Percentiles rank a stretch among this genome's conserved stretches.
phyloP scores from a whole-genome alignment of 2,113 vertebrate genomes.

The Lycocorax pyrrhopterus region DNA sequence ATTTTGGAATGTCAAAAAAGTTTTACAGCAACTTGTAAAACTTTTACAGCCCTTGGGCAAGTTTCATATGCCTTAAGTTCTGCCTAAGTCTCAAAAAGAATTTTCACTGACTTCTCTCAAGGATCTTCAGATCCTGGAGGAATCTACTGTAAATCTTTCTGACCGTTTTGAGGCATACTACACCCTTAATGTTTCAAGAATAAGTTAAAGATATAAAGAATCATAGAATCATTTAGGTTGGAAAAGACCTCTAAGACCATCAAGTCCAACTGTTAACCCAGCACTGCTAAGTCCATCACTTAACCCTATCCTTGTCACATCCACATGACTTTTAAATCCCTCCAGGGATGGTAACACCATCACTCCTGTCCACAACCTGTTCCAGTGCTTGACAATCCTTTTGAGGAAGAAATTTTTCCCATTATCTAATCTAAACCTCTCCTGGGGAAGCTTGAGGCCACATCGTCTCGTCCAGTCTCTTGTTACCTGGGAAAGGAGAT shows the following conservation, averaged over 20 bases:
- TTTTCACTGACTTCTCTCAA: neutral
- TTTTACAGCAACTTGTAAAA: neutral
- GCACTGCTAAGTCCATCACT: neutral
- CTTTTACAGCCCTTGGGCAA: neutral
- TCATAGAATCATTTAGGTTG: neutral
- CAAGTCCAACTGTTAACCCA: neutral
- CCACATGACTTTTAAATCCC: neutral
- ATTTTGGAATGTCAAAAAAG: neutral
- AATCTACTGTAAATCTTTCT: neutral
- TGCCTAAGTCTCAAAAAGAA: neutral
- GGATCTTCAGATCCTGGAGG: neutral
- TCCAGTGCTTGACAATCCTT: neutral
- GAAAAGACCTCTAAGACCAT: neutral
- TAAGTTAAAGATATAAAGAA: neutral
- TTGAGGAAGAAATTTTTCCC: neutral
- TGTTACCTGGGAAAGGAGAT: neutral
- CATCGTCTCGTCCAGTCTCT: rapidly evolving
- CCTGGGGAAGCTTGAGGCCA: neutral
- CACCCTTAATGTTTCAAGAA: neutral
- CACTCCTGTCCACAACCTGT: rapidly evolving
- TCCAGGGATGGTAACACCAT: neutral
- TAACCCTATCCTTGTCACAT: neutral
- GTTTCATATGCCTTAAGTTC: neutral
- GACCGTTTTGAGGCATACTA: neutral
- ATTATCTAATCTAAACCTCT: neutral